These are phyloP conservation scores for Spodoptera picta DNA, from an alignment of 2,888 invertebrate species.

Conservation along the genomic window DNA sequence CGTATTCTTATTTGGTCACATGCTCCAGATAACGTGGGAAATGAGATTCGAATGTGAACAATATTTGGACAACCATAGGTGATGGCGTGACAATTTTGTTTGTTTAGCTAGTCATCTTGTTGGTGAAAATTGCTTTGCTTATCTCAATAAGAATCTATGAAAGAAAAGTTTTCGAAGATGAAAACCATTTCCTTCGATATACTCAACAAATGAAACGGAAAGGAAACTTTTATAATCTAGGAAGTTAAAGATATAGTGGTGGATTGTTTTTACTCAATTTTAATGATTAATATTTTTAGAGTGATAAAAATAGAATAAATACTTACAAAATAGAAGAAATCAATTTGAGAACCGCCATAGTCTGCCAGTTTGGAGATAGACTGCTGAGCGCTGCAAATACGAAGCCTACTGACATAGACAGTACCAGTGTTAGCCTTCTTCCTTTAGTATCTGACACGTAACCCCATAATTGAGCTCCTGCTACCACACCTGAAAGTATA, in stretches of 20 bases:
- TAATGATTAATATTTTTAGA: no score
- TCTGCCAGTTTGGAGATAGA: conserved; percentile 79
- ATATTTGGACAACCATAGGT: conserved; percentile 15
- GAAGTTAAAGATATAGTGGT: no score
- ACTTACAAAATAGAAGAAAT: conserved; percentile 85
- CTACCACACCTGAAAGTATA: conserved; percentile 74
- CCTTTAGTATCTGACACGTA: conserved; percentile 84
- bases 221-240: no score
- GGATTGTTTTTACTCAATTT: no score
- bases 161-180: no score
- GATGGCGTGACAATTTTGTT: background rate
- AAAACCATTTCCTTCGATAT: no score
- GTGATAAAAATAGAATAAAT: no score
- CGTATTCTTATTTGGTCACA: no score
- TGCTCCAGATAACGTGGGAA: conserved; percentile 26
- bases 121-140: no score
- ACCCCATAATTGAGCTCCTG: conserved; percentile 84
- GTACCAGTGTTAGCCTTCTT: conserved; percentile 75
- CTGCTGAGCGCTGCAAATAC: conserved; percentile 81
- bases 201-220: no score
- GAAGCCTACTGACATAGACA: conserved; percentile 83
- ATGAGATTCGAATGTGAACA: background rate
- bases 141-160: no score
- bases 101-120: conserved; percentile 1
- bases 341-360: conserved; percentile 80